These are phyloP conservation scores for Xiphophorus birchmanni DNA, from an alignment of 2,797 vertebrate genomes.

Conservation along the genomic window DNA sequence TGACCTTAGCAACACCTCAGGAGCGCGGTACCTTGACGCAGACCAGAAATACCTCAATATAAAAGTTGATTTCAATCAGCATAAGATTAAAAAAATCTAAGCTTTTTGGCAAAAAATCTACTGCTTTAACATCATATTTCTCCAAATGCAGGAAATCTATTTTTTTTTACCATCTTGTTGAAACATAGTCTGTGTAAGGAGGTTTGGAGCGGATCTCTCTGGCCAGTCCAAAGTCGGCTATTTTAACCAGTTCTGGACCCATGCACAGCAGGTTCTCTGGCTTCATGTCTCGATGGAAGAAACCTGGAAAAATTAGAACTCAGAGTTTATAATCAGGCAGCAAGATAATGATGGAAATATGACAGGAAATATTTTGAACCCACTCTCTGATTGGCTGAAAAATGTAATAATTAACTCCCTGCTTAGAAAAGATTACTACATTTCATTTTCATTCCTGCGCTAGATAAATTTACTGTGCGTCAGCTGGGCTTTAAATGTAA, in stretches of 20 bases:
- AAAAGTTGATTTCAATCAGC: slow-evolving; percentile 1
- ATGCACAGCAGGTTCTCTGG: slow-evolving; percentile 98
- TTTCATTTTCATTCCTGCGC: background rate
- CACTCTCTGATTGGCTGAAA: background rate
- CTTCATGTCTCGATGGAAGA: slow-evolving; percentile 99
- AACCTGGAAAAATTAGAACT: slow-evolving; percentile 79
- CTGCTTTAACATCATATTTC: background rate
- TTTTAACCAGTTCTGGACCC: slow-evolving; percentile 97
- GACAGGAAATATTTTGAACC: background rate
- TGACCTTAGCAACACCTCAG: slow-evolving; percentile 93
- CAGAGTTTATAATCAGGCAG: background rate
- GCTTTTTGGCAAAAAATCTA: background rate
- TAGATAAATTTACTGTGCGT: background rate
- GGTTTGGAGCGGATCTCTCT: slow-evolving; percentile 96
- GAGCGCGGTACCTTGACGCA: slow-evolving; percentile 91
- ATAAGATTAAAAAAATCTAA: background rate
- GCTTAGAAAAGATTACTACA: background rate
- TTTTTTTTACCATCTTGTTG: slow-evolving; percentile 89
- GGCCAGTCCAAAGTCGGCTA: slow-evolving; percentile 97
- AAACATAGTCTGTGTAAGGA: slow-evolving; percentile 98
- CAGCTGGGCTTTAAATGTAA: background rate
- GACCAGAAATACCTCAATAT: slow-evolving; percentile 13
- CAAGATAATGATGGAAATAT: background rate
- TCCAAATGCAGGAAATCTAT: background rate
- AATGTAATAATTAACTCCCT: background rate